These are phyloP conservation scores for Littorina saxatilis DNA, from an alignment of 1,140 invertebrate species.

Conservation along the genomic window DNA sequence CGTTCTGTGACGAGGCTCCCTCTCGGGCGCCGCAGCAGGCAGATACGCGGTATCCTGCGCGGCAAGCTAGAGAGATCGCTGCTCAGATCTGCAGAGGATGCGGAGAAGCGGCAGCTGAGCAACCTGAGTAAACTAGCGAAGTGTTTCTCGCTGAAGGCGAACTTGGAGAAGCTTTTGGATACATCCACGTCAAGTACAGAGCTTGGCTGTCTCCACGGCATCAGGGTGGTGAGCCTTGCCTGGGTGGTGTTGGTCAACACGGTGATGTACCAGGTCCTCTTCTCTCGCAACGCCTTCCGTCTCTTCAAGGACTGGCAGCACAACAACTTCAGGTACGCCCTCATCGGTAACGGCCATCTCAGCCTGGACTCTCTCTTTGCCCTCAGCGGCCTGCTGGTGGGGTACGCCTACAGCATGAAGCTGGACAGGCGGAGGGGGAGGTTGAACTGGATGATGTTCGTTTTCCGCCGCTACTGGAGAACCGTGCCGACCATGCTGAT, in stretches of 20 bases:
- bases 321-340: background rate
- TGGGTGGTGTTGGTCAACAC: conserved; percentile 58
- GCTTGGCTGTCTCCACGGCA: conserved; percentile 48
- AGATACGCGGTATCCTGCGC: background rate
- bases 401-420: background rate
- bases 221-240: conserved; percentile 56
- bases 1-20: background rate
- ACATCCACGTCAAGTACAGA: background rate
- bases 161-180: background rate
- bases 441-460: background rate
- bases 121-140: background rate
- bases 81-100: background rate
- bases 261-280: background rate
- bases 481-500: background rate
- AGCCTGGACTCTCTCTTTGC: conserved; percentile 23
- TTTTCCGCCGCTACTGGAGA: background rate
- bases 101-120: background rate
- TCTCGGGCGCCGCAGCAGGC: too few species aligned
- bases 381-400: conserved; percentile 13
- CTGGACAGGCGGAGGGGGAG: background rate
- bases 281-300: background rate
- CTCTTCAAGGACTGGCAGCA: background rate
- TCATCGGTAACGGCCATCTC: background rate
- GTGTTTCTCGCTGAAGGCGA: background rate
- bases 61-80: background rate